Conservation (phyloP, 2,888 invertebrate species). For the Diploptera punctata region DNA sequence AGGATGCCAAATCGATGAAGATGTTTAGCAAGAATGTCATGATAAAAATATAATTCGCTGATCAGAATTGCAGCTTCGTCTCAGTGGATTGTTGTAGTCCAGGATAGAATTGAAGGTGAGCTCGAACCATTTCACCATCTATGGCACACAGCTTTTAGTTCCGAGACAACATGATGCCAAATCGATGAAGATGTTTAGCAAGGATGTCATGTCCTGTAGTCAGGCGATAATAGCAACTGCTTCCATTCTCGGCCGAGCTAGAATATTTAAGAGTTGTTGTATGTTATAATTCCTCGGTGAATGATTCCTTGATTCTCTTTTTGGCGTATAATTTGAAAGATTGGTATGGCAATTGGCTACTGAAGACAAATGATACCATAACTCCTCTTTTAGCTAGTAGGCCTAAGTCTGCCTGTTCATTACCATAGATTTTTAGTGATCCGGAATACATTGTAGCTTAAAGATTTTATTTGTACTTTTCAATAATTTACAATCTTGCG, state of each 20-base stretch:
- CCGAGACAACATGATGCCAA: background rate
- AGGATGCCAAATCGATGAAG: too few species aligned
- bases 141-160: background rate
- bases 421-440: background rate
- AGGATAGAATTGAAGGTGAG: too few species aligned
- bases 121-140: too few species aligned
- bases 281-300: background rate
- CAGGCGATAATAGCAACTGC: background rate
- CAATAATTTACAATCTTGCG: background rate
- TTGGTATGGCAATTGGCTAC: background rate
- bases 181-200: too few species aligned
- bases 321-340: too few species aligned
- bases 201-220: constrained; percentile 4
- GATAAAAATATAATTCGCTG: too few species aligned
- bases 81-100: too few species aligned
- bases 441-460: background rate
- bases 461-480: background rate
- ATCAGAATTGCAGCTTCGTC: too few species aligned
- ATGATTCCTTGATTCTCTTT: too few species aligned
- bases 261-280: background rate
- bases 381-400: background rate
- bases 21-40: too few species aligned
- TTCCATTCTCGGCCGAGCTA: background rate
- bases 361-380: too few species aligned
- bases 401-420: background rate